Conservation (phyloP, 2,113 vertebrate species). For the Nothobranchius kuhntae region DNA sequence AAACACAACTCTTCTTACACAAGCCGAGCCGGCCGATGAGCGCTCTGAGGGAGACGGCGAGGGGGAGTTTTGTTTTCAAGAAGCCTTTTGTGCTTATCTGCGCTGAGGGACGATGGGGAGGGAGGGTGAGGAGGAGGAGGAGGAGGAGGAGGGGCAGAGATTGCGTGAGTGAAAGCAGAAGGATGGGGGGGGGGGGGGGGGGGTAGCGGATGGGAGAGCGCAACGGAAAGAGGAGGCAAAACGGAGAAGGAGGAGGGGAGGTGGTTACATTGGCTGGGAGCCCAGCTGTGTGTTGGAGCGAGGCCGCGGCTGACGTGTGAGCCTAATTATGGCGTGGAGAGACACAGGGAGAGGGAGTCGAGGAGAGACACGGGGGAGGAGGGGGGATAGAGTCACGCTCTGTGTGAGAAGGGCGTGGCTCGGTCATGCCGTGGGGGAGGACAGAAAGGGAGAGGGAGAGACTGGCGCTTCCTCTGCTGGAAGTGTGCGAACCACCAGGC, state of each 20-base stretch:
- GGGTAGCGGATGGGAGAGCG: constrained; percentile 60
- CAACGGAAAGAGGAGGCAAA: constrained; percentile 45
- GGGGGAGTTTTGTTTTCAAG: constrained; percentile 71
- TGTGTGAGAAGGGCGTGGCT: constrained; percentile 73
- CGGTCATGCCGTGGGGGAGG: constrained; percentile 67
- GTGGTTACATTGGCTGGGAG: constrained; percentile 68
- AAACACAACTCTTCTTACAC: constrained; percentile 43
- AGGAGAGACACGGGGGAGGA: not conserved
- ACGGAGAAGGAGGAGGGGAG: constrained; percentile 23
- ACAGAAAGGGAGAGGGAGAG: constrained; percentile 15
- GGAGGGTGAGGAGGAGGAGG: constrained; percentile 32
- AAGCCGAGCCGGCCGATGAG: constrained; percentile 33
- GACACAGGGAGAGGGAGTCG: constrained; percentile 49
- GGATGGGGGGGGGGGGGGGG: constrained; percentile 33
- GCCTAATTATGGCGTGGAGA: constrained; percentile 77
- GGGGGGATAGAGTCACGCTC: constrained; percentile 56
- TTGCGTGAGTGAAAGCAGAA: constrained; percentile 45
- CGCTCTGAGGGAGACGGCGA: constrained; percentile 22
- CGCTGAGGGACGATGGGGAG: constrained; percentile 50
- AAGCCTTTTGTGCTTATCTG: constrained; percentile 75
- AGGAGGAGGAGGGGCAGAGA: constrained; percentile 49
- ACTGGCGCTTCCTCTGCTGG: constrained; percentile 23
- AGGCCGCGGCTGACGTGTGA: constrained; percentile 74
- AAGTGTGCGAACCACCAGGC: constrained; percentile 49
- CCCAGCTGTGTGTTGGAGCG: constrained; percentile 77